Evolutionary conservation across 2,888 invertebrate species (phyloP).

Genomic region (Megaustenia siamemsis): DNA sequence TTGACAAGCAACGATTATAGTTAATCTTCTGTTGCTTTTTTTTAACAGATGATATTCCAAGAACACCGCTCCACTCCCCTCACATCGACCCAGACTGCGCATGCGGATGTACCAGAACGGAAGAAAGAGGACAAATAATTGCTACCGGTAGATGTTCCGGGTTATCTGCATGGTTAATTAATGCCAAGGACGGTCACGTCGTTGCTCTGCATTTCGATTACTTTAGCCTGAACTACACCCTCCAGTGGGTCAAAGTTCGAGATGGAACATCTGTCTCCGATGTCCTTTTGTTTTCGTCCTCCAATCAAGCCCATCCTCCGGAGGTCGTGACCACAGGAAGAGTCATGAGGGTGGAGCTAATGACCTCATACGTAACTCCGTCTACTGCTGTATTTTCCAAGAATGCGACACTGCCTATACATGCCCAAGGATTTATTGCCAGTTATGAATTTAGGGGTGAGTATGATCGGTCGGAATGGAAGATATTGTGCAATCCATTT

Average conservation of each 20-base stretch:
- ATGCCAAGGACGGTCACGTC: conserved; percentile 59
- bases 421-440: conserved; percentile 74
- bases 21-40: neutral
- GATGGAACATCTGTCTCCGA: conserved; percentile 67
- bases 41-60: conserved; percentile 65
- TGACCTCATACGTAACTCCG: conserved; percentile 61
- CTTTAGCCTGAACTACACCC: conserved; percentile 67
- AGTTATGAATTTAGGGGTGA: conserved; percentile 61
- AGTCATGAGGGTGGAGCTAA: conserved; percentile 73
- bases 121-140: conserved; percentile 67
- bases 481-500: too few relatives aligned
- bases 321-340: conserved; percentile 68
- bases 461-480: too few relatives aligned
- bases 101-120: conserved; percentile 67
- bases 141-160: conserved; percentile 71
- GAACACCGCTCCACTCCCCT: conserved; percentile 60
- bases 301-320: conserved; percentile 60
- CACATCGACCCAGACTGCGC: conserved; percentile 62
- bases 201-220: conserved; percentile 71
- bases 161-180: conserved; percentile 70
- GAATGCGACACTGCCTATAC: conserved; percentile 60
- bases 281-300: conserved; percentile 69
- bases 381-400: conserved; percentile 42
- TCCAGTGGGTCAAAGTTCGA: conserved; percentile 75
- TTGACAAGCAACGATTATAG: too few relatives aligned